These are phyloP conservation scores for Orius laevigatus DNA, from an alignment of 1,140 invertebrate genomes.

Conservation along the genomic window DNA sequence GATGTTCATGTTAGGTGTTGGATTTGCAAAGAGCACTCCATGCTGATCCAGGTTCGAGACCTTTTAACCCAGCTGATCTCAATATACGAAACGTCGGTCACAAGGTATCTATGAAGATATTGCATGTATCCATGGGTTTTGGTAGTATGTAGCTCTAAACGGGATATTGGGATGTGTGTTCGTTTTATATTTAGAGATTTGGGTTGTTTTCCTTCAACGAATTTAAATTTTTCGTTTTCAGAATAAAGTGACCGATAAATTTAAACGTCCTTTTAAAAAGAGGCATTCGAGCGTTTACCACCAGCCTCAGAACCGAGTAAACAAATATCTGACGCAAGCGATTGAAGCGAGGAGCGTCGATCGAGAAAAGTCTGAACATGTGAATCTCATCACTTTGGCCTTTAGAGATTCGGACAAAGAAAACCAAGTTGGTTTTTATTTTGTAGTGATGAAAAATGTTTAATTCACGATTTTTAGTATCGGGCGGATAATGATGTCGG, in stretches of 20 bases:
- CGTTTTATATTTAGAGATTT: not conserved
- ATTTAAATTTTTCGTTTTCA: slow-evolving; percentile 28
- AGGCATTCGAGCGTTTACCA: slow-evolving; percentile 69
- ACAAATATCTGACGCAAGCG: slow-evolving; percentile 78
- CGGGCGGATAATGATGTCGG: slow-evolving; percentile 51
- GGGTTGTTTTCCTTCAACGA: not conserved
- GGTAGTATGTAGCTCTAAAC: no score
- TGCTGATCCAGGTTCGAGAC: slow-evolving; percentile 30
- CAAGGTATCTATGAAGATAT: slow-evolving; percentile 11
- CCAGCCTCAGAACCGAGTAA: slow-evolving; percentile 71
- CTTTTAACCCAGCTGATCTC: slow-evolving; percentile 15
- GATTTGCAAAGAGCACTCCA: slow-evolving; percentile 47
- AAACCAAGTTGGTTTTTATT: slow-evolving; percentile 37
- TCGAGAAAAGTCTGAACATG: slow-evolving; percentile 72
- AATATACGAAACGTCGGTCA: slow-evolving; percentile 10
- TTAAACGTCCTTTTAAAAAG: slow-evolving; percentile 75
- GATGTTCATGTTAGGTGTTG: slow-evolving; percentile 37
- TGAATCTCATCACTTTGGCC: slow-evolving; percentile 64
- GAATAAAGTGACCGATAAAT: slow-evolving; percentile 71
- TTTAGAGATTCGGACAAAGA: slow-evolving; percentile 73
- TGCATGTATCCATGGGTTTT: not conserved
- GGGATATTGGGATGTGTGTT: no score
- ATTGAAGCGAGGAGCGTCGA: slow-evolving; percentile 81
- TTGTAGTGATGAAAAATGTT: not conserved
- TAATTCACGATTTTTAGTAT: slow-evolving; percentile 34